Evolutionary conservation across 2,113 vertebrate species (phyloP).

Genomic region (Cyanoderma ruficeps): DNA sequence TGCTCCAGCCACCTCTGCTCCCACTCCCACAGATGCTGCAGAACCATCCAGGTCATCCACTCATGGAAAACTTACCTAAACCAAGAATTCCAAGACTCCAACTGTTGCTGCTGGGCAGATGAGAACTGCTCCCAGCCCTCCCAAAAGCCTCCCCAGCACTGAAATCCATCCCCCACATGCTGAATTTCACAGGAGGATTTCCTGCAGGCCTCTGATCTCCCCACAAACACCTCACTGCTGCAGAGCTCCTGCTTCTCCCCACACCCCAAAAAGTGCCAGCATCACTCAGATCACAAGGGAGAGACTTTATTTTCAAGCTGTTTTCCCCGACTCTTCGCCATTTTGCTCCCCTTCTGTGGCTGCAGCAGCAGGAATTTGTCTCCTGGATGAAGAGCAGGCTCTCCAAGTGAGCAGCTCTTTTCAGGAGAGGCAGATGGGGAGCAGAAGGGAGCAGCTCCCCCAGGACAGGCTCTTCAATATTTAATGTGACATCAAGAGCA

Average conservation of each 20-base stretch:
- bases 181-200: background rate
- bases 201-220: background rate
- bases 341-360: background rate
- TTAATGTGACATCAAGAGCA: background rate
- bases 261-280: background rate
- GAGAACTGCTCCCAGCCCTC: background rate
- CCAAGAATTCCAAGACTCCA: accelerated
- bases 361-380: background rate
- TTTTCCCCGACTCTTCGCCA: background rate
- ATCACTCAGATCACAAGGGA: background rate
- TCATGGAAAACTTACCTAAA: accelerated
- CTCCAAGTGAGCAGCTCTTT: background rate
- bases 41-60: background rate
- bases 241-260: too few species aligned
- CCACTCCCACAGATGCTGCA: accelerated
- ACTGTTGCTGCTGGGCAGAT: accelerated
- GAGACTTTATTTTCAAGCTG: background rate
- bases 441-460: slow-evolving; percentile 33
- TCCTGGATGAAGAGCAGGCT: accelerated
- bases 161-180: accelerated
- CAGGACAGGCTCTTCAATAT: background rate
- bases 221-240: background rate
- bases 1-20: background rate
- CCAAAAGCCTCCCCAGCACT: background rate
- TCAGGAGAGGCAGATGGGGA: slow-evolving; percentile 3